Percentiles rank a stretch among this genome's conserved stretches.
Conservation (phyloP, 2,113 vertebrate genomes). For the Camelus bactrianus region DNA sequence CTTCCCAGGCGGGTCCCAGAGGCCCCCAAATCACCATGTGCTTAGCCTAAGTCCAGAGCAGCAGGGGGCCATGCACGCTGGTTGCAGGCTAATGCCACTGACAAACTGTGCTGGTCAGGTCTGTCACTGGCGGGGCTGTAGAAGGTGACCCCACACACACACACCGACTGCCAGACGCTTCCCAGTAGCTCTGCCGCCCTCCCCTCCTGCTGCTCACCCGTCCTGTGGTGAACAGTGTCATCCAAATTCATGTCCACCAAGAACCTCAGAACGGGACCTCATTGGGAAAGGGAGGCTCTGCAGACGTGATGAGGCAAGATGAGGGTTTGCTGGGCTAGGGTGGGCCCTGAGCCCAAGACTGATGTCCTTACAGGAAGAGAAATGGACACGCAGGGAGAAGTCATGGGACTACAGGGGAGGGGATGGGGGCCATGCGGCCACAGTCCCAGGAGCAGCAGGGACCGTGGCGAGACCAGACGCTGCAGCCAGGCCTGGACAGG, state of each 20-base stretch:
- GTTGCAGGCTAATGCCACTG: no score
- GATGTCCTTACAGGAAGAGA: background rate
- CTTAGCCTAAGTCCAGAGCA: background rate
- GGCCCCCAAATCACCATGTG: rapidly evolving
- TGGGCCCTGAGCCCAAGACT: background rate
- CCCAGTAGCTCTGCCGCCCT: rapidly evolving
- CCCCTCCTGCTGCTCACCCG: no score
- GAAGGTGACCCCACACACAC: no score
- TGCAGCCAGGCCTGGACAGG: rapidly evolving
- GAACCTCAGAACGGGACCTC: background rate
- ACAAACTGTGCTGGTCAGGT: background rate
- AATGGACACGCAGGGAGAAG: background rate
- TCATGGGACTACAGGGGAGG: rapidly evolving
- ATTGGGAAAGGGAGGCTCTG: background rate
- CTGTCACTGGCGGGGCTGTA: background rate
- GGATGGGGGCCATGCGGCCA: rapidly evolving
- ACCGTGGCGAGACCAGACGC: background rate
- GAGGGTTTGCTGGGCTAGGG: background rate
- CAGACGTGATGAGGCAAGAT: background rate
- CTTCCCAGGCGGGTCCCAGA: background rate
- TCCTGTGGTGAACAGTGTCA: background rate
- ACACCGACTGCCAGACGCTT: rapidly evolving
- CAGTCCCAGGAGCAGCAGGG: no score
- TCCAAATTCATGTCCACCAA: background rate
- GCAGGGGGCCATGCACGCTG: rapidly evolving